These are phyloP conservation scores for Cheilosia vernalis DNA, from an alignment of 2,888 invertebrate species.

Conservation along the genomic window DNA sequence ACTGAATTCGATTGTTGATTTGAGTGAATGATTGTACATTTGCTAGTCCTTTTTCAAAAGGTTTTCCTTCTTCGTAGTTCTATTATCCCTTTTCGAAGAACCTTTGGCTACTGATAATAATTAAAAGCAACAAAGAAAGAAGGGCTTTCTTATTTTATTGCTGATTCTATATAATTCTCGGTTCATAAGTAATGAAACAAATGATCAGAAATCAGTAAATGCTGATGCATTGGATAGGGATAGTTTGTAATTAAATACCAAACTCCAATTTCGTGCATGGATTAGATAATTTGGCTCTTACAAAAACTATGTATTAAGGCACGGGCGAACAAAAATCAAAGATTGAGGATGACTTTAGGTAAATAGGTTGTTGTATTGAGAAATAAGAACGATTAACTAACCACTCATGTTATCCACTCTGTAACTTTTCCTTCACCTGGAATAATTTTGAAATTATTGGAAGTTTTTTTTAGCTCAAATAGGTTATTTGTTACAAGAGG, in stretches of 20 bases:
- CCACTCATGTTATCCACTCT: too few species aligned
- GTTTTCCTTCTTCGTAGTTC: constrained; percentile 46
- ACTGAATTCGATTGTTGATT: constrained; percentile 71
- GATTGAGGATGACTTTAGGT: too few species aligned
- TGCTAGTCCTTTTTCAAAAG: constrained; percentile 28
- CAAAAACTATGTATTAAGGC: too few species aligned
- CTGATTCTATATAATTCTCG: constrained; percentile 54
- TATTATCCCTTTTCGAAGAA: constrained; percentile 53
- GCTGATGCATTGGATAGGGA: not conserved
- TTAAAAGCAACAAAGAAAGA: constrained; percentile 46
- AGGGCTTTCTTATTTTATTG: constrained; percentile 52
- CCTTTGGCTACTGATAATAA: constrained; percentile 59
- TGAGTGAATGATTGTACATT: constrained; percentile 69
- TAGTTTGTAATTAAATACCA: not conserved
- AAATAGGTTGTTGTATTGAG: too few species aligned
- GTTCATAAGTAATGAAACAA: constrained; percentile 57
- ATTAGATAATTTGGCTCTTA: too few species aligned
- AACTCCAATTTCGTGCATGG: not conserved
- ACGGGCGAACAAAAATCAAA: too few species aligned
- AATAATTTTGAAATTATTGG: too few species aligned
- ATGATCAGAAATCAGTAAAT: constrained; percentile 35
- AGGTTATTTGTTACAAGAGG: too few species aligned
- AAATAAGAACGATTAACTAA: too few species aligned
- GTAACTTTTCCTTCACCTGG: too few species aligned
- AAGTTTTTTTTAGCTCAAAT: too few species aligned